Evolutionary conservation across 2,888 invertebrate species (phyloP), one percentile per base, ranked within the genome.

Genomic region (Sinelater perroti): DNA sequence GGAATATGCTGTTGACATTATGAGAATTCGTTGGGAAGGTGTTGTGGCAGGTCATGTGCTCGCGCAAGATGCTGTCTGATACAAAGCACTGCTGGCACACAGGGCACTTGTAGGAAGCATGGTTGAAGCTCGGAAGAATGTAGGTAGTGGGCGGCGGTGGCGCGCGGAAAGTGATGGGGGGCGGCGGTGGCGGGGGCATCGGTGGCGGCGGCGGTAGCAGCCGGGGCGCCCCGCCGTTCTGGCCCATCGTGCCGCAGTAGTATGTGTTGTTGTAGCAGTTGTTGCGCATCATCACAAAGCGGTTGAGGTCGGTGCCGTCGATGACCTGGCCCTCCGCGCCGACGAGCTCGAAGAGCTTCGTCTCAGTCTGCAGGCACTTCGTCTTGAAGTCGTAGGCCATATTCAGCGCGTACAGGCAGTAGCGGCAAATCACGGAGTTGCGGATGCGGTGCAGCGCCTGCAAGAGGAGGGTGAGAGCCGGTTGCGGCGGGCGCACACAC

Each of bases 351-450:
- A 7, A 40, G 10, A 40, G 8, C 4, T 8, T 21, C n/a, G 20
- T 40, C 33, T 57, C 52, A 8, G 46, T 46, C 10, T 57, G 38
- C 16, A 57, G 21, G 35, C 57, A 57, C 24, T 30, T 36, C 11
- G 20, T 57, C 26, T 47, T 57, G 30, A 57, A 57, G 16, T 52
- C 38, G 7, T 46, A 57, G 1, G 57, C 57, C 2, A 31, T 46
- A 30, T 51, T 51, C 3, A 57, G 31, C 5, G 51, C 51, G 14
- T 30, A 13, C 14, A 52, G 24, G 24, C 57, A 57, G 7, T 18
- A 20, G 8, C 21, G 11, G n/a, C 57, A 57, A 24, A 57, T 51
- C 10, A 47, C 40, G 1, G 57, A 17, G 16, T 36, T 36, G n/a
- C 44, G 10, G 10, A 57, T 24, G 36, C 40, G 31, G 31, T 57